These are phyloP conservation scores for Jacana jacana DNA, from an alignment of 2,113 vertebrate species.

Conservation along the genomic window DNA sequence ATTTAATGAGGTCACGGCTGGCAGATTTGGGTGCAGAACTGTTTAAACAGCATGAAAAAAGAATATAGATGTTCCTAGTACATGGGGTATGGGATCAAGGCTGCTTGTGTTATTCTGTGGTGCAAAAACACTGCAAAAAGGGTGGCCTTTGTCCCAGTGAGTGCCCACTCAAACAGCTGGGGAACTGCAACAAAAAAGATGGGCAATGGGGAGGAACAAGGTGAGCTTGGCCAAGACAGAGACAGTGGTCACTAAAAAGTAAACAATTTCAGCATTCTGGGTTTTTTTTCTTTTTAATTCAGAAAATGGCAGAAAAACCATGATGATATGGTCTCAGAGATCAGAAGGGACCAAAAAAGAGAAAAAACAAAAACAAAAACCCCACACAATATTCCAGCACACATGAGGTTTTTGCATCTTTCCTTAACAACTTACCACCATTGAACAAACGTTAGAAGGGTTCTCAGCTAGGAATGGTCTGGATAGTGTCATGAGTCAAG, in stretches of 20 bases:
- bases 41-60: neutral
- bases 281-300: neutral
- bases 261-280: neutral
- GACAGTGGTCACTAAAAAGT: neutral
- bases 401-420: neutral
- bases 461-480: neutral
- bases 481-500: neutral
- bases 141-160: neutral
- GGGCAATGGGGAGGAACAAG: neutral
- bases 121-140: neutral
- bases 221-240: neutral
- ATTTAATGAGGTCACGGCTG: conserved; percentile 55
- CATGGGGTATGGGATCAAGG: neutral
- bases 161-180: neutral
- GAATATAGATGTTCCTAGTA: neutral
- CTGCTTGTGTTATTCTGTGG: neutral
- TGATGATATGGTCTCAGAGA: neutral
- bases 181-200: neutral
- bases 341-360: neutral
- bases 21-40: neutral
- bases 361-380: no score
- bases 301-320: neutral
- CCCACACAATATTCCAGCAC: no score
- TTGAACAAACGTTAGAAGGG: neutral
- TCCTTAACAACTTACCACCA: neutral